Evolutionary conservation across 2,113 vertebrate species (phyloP).

Genomic region (Xenus cinereus): DNA sequence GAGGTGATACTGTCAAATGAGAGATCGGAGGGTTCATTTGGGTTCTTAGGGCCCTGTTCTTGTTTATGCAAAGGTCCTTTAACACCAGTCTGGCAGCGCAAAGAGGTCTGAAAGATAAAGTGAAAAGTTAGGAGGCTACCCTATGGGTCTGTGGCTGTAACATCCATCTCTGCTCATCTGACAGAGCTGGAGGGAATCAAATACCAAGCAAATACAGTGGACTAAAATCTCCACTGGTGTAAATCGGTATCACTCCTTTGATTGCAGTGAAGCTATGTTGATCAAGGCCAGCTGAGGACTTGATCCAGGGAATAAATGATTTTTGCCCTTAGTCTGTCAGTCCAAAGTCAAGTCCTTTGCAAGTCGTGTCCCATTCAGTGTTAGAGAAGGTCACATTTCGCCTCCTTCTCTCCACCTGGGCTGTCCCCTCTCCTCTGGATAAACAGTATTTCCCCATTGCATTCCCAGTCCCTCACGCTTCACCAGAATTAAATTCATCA

Average conservation of each 20-base stretch:
- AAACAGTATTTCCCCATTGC: constrained; percentile 71
- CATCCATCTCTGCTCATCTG: background rate
- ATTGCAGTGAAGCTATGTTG: background rate
- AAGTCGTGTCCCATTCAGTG: background rate
- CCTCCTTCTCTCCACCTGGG: background rate
- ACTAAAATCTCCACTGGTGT: background rate
- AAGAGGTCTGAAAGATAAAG: background rate
- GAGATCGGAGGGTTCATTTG: background rate
- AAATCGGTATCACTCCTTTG: background rate
- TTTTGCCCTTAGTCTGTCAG: background rate
- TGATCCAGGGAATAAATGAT: background rate
- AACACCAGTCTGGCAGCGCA: background rate
- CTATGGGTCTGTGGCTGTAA: background rate
- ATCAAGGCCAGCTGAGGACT: background rate
- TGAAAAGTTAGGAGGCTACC: background rate
- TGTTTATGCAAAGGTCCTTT: background rate
- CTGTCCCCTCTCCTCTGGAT: constrained; percentile 59
- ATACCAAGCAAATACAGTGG: background rate
- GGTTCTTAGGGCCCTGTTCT: background rate
- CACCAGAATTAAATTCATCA: constrained; percentile 85
- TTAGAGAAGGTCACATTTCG: constrained; percentile 52
- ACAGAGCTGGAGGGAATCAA: background rate
- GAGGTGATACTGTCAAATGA: constrained; percentile 1
- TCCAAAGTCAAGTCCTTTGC: constrained; percentile 39
- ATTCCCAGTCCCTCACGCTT: constrained; percentile 74